These are phyloP conservation scores for Scaptomyza flava DNA, from an alignment of 2,888 invertebrate genomes.

Conservation along the genomic window DNA sequence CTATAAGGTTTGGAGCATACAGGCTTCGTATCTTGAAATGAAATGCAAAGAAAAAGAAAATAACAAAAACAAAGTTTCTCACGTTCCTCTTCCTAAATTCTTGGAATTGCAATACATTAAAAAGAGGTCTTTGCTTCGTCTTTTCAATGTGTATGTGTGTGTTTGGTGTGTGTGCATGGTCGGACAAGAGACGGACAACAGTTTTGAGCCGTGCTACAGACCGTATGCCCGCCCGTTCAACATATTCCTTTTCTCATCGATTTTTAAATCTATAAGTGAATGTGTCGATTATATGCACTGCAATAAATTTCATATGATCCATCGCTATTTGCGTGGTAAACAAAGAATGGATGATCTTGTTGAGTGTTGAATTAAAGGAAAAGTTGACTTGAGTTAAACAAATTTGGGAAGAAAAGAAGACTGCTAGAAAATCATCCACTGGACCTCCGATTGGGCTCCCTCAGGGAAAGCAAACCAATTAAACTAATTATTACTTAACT, in stretches of 20 bases:
- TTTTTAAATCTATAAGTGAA: constrained; percentile 80
- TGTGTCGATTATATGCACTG: constrained; percentile 72
- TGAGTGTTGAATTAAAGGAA: not conserved
- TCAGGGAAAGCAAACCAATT: too few species aligned
- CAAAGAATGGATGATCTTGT: not conserved
- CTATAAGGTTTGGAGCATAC: constrained; percentile 62
- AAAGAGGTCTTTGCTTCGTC: constrained; percentile 82
- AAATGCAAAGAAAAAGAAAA: constrained; percentile 82
- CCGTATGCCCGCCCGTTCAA: constrained; percentile 68
- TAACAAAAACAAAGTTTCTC: constrained; percentile 84
- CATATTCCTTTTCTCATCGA: constrained; percentile 80
- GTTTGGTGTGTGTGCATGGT: constrained; percentile 61
- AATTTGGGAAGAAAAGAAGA: too few species aligned
- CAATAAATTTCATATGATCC: constrained; percentile 31
- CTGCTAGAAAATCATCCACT: too few species aligned
- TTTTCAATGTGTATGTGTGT: constrained; percentile 40
- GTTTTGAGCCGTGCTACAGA: constrained; percentile 74
- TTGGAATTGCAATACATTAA: constrained; percentile 84
- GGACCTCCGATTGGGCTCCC: too few species aligned
- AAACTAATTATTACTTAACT: too few species aligned
- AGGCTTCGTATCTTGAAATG: constrained; percentile 78
- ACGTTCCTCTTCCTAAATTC: constrained; percentile 84
- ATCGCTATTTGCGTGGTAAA: not conserved
- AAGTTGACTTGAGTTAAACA: too few species aligned
- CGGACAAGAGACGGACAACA: constrained; percentile 70